A percentile compares a stretch with the other conserved stretches of the same genome.
These are phyloP conservation scores for Pogonomyrmex californicus DNA, from an alignment of 1,140 invertebrate species.

Conservation along the genomic window DNA sequence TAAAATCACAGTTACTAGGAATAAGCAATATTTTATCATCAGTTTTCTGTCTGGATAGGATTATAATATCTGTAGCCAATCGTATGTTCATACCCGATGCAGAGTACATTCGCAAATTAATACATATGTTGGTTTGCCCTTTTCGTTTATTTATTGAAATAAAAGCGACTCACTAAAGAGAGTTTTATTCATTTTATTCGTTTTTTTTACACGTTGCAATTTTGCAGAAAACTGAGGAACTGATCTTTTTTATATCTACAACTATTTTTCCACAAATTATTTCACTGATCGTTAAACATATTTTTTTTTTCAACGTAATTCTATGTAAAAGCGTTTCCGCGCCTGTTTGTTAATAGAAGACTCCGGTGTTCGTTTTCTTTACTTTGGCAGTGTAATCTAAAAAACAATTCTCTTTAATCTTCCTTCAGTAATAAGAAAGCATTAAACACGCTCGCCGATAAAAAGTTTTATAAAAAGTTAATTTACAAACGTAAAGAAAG, in stretches of 20 bases:
- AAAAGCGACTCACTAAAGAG: neutral
- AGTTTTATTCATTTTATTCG: neutral
- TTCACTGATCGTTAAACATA: neutral
- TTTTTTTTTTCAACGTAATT: constrained; percentile 4
- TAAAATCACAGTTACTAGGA: constrained; percentile 15
- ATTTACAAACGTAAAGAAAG: constrained; percentile 25
- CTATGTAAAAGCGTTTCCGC: neutral
- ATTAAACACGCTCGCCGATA: constrained; percentile 28
- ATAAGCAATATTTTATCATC: constrained; percentile 38
- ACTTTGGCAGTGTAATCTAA: constrained; percentile 2
- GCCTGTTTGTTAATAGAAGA: constrained; percentile 12
- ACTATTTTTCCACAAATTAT: constrained; percentile 12
- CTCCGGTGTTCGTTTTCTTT: constrained; percentile 7
- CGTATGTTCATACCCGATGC: neutral
- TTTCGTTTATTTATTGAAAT: neutral
- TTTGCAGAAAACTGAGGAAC: constrained; percentile 4
- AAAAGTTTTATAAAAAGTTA: constrained; percentile 18
- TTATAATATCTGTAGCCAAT: neutral
- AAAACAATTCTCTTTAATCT: constrained; percentile 42
- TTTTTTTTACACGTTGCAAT: neutral
- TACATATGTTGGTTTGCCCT: neutral
- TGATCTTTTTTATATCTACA: neutral
- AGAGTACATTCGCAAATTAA: neutral
- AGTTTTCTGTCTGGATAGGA: neutral
- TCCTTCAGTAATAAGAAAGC: constrained; percentile 15